Evolutionary conservation across 2,888 invertebrate genomes (phyloP).

Genomic region (Crossocerus cetratus): DNA sequence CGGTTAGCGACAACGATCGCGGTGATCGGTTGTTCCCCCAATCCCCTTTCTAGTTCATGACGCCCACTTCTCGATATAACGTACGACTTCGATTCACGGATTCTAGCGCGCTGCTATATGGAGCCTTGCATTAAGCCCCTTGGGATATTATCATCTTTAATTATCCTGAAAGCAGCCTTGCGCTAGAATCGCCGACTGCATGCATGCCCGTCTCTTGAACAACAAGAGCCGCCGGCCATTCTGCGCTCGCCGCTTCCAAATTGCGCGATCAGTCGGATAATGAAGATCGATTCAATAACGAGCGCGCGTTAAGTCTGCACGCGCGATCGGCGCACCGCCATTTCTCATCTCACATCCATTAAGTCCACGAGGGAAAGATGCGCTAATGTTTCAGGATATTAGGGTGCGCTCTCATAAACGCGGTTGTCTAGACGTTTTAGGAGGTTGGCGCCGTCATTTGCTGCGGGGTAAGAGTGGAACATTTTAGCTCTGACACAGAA

Average conservation of each 20-base stretch:
- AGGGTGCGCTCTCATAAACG: too few species aligned
- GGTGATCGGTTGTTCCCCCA: conserved; percentile 16
- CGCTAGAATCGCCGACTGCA: too few species aligned
- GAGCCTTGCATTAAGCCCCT: too few species aligned
- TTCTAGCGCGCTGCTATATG: too few species aligned
- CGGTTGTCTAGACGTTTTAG: too few species aligned
- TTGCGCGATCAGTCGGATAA: conserved; percentile 10
- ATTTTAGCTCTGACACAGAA: too few species aligned
- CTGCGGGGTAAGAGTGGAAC: too few species aligned
- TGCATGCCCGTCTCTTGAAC: neutral
- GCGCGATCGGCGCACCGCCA: neutral
- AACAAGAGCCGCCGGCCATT: neutral
- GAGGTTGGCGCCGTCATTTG: too few species aligned
- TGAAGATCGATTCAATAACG: conserved; percentile 28
- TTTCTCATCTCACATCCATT: neutral
- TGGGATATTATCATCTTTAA: too few species aligned
- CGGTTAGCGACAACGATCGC: conserved; percentile 28
- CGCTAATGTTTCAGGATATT: neutral
- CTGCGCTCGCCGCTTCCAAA: conserved; percentile 1
- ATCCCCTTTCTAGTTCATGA: too few species aligned
- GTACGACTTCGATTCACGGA: conserved; percentile 34
- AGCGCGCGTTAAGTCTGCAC: conserved; percentile 18
- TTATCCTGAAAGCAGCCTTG: too few species aligned
- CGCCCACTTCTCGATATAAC: neutral
- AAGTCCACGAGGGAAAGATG: neutral